phyloP scores from a whole-genome alignment of 2,888 invertebrate genomes.

The Chrysolina haemoptera region DNA sequence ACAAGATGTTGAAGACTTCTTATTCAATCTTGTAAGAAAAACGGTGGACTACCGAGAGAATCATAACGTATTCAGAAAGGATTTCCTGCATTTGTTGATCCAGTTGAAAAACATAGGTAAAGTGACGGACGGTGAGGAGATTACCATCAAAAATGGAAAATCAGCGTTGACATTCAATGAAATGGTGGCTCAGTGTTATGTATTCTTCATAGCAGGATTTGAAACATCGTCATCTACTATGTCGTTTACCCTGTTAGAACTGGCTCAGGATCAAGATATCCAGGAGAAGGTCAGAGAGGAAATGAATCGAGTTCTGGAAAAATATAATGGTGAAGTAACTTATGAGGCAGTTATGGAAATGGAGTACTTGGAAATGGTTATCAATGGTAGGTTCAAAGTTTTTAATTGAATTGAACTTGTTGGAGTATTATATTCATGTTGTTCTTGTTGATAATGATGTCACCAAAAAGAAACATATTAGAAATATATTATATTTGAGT shows the following conservation, averaged over 20 bases:
- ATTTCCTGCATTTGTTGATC: slow-evolving; percentile 73
- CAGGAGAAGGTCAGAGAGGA: slow-evolving; percentile 39
- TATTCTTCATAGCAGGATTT: slow-evolving; percentile 54
- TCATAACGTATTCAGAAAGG: slow-evolving; percentile 70
- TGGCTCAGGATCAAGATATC: slow-evolving; percentile 46
- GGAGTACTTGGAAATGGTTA: slow-evolving; percentile 37
- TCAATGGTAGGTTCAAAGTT: slow-evolving; percentile 43
- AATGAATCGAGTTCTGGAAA: slow-evolving; percentile 47
- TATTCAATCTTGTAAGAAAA: slow-evolving; percentile 67
- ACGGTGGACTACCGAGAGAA: slow-evolving; percentile 69
- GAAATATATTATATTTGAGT: too few species aligned
- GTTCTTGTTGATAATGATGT: too few species aligned
- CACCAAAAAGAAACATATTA: too few species aligned
- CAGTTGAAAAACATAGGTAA: slow-evolving; percentile 67
- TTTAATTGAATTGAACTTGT: too few species aligned
- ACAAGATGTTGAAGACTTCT: slow-evolving; percentile 66
- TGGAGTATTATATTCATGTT: too few species aligned
- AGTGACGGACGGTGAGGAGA: slow-evolving; percentile 62
- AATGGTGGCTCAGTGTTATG: slow-evolving; percentile 46
- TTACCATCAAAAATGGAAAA: slow-evolving; percentile 39
- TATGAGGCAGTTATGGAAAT: slow-evolving; percentile 48
- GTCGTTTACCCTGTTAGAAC: slow-evolving; percentile 52
- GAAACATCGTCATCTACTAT: slow-evolving; percentile 54
- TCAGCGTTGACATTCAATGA: slow-evolving; percentile 18
- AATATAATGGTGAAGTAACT: slow-evolving; percentile 45